Evolutionary conservation across 2,888 invertebrate genomes (phyloP).

Genomic region (Rhyacophila evoluta): DNA sequence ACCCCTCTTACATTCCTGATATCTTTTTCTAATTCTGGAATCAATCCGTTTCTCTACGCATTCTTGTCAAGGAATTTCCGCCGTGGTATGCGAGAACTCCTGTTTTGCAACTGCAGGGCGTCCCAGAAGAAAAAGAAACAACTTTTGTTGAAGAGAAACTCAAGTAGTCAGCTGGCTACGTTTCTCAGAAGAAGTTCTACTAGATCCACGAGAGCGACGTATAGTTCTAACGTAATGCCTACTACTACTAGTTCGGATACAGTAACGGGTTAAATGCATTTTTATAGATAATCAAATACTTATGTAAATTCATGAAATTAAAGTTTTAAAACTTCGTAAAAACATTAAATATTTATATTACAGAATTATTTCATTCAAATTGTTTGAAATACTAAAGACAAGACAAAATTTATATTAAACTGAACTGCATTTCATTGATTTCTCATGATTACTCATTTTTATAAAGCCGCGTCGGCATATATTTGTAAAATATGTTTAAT

Average conservation of each 20-base stretch:
- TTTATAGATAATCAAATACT: background rate
- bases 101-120: slow-evolving; percentile 60
- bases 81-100: slow-evolving; percentile 85
- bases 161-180: slow-evolving; percentile 50
- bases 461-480: no score
- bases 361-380: background rate
- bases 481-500: no score
- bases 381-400: no score
- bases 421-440: no score
- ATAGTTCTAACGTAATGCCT: slow-evolving; percentile 58
- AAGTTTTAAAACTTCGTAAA: background rate
- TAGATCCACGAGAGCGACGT: slow-evolving; percentile 68
- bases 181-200: slow-evolving; percentile 67
- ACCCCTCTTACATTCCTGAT: slow-evolving; percentile 89
- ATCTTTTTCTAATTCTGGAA: slow-evolving; percentile 90
- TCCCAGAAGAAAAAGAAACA: slow-evolving; percentile 62
- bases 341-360: background rate
- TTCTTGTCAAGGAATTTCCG: slow-evolving; percentile 86
- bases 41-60: slow-evolving; percentile 92
- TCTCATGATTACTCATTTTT: no score
- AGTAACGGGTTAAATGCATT: slow-evolving; percentile 27
- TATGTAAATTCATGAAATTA: background rate
- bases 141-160: slow-evolving; percentile 60
- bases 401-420: no score
- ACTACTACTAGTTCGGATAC: slow-evolving; percentile 48